Base-by-base conservation (phyloP, 2,888 invertebrate species). In the Stramonita haemastoma region DNA sequence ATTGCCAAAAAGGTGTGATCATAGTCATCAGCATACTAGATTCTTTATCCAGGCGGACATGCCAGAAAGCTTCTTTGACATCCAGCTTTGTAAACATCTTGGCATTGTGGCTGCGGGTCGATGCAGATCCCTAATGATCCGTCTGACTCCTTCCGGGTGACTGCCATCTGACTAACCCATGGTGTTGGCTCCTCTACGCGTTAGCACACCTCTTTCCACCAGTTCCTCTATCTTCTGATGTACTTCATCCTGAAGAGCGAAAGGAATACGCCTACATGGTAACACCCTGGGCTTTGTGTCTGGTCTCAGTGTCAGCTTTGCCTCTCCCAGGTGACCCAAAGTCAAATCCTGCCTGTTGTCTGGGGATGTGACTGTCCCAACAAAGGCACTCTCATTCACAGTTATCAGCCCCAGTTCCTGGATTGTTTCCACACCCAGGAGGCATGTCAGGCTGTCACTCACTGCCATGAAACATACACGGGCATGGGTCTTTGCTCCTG, bases 1-100 rank as follows among this genome's bases (percentile, higher is more conserved):
- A 93, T 36, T 92, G 88, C 13, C 93, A 92, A 90, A 92, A 93
- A 22, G 92, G 92, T 36, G 92, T 93, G 6, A 93, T 93, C 92
- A 93, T 92, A 0, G 92, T 93, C 29, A 92, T 92, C 26, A 93
- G 89, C 34, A 83, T 4, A 60, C 92, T 91, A 1, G 91, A 92
- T 60, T 91, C 88, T 79, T 91, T 84, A 87, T 92, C 91, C 36
- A 92, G 87, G 66, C 81, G 73, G 0, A 92, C 89, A 79, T 92
- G 92, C 91, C 92, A 93, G 83, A 90, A 93, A 36, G 91, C 92
- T 46, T 93, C 90, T 77, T 91, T 85, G 0, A 92, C 91, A 87
- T 93, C 93, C 0, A 93, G 89, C 86, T 93, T 92, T 29, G 91
- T 91, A 85, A 93, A 93, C 13, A 92, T 36, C 73, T 90, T 92